Evolutionary conservation across 2,113 vertebrate species (phyloP).

Genomic region (Neoarius graeffei): DNA sequence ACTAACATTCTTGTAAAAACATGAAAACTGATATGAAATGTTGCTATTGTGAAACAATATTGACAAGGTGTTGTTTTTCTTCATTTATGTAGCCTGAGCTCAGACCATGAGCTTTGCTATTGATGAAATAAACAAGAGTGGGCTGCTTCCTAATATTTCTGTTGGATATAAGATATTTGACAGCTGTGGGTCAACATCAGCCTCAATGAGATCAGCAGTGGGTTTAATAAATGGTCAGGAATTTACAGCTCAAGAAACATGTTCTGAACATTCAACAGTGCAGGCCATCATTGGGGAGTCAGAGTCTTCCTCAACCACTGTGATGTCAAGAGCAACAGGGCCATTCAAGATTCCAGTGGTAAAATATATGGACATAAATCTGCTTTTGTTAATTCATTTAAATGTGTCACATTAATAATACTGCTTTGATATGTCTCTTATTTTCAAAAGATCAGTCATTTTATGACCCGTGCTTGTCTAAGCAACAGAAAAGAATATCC

Average conservation of each 20-base stretch:
- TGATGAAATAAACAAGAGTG: constrained; percentile 59
- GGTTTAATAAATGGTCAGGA: constrained; percentile 60
- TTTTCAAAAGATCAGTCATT: constrained; percentile 72
- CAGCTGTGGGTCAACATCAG: constrained; percentile 56
- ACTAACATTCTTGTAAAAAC: not conserved
- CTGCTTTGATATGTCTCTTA: constrained; percentile 24
- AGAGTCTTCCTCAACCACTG: constrained; percentile 59
- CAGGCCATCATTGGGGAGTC: constrained; percentile 60
- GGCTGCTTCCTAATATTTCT: constrained; percentile 58
- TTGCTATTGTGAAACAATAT: not conserved
- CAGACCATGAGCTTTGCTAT: constrained; percentile 64
- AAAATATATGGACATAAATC: constrained; percentile 10
- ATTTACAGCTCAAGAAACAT: constrained; percentile 42
- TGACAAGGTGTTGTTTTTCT: not conserved
- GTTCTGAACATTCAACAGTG: constrained; percentile 52
- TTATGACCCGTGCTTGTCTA: constrained; percentile 75
- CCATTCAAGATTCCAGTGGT: constrained; percentile 62
- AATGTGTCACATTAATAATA: not conserved
- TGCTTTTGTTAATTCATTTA: not conserved
- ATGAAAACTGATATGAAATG: not conserved
- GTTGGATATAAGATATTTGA: constrained; percentile 64
- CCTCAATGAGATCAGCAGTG: constrained; percentile 57
- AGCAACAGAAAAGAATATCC: constrained; percentile 72
- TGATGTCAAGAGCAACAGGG: constrained; percentile 56
- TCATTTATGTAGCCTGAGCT: constrained; percentile 52